Evolutionary conservation across 2,888 invertebrate species (phyloP).

Genomic region (Osedax fenrisi): DNA sequence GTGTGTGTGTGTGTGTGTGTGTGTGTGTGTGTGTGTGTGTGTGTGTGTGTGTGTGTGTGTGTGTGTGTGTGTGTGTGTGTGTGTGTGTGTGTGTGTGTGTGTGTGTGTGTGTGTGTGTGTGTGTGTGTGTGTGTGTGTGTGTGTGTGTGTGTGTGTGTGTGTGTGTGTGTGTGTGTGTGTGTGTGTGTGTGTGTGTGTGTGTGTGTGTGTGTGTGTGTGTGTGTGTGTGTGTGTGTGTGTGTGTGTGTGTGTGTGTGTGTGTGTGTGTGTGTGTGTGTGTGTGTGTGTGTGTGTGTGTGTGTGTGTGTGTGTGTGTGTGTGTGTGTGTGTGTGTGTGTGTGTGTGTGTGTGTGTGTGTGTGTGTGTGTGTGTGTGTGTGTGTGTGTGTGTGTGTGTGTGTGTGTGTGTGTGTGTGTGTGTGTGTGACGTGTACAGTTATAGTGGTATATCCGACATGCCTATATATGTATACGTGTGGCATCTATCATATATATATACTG

Average conservation of each 20-base stretch:
- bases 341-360: constrained; percentile 18
- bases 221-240: constrained; percentile 18
- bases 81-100: constrained; percentile 18
- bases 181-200: constrained; percentile 18
- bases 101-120: constrained; percentile 18
- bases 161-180: constrained; percentile 18
- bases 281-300: constrained; percentile 18
- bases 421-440: too few species aligned
- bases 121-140: constrained; percentile 18
- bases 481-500: too few species aligned
- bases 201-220: constrained; percentile 18
- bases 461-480: too few species aligned
- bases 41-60: constrained; percentile 18
- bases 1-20: constrained; percentile 18
- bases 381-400: background rate
- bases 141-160: constrained; percentile 18
- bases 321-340: constrained; percentile 18
- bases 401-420: background rate
- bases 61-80: constrained; percentile 18
- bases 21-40: constrained; percentile 18
- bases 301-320: constrained; percentile 18
- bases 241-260: constrained; percentile 18
- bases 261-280: constrained; percentile 18
- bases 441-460: too few species aligned
- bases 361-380: background rate